These are phyloP conservation scores for Drosophila teissieri DNA, from an alignment of 1,140 invertebrate species.

Conservation along the genomic window DNA sequence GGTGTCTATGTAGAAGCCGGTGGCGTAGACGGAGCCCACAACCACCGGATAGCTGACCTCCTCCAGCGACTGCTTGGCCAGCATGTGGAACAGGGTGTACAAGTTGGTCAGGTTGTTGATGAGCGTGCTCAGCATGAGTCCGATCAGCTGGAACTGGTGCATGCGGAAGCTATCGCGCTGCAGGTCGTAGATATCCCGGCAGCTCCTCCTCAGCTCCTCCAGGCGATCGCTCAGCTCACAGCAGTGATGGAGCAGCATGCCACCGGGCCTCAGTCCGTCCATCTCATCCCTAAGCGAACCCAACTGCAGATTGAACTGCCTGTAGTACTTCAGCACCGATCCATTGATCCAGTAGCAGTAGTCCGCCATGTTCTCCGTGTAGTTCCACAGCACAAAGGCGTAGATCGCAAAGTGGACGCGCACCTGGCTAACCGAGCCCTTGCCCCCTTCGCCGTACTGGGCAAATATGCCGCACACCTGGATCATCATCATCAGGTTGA, in stretches of 20 bases:
- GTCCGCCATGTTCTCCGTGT: conserved; percentile 78
- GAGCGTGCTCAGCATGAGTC: conserved; percentile 67
- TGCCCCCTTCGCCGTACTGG: conserved; percentile 10
- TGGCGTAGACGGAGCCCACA: conserved; percentile 57
- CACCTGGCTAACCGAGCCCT: conserved; percentile 13
- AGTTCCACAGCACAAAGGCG: conserved; percentile 79
- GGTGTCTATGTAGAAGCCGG: conserved; percentile 73
- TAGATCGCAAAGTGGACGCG: conserved; percentile 68
- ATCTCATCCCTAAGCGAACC: conserved; percentile 17
- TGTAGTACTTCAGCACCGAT: conserved; percentile 65
- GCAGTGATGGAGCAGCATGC: conserved; percentile 31
- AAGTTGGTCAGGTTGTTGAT: conserved; percentile 77
- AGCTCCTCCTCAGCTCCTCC: conserved; percentile 34
- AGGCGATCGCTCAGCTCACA: conserved; percentile 58
- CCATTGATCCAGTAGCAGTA: conserved; percentile 73
- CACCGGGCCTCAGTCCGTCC: not conserved
- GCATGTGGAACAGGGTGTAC: conserved; percentile 71
- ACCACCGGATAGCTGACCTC: conserved; percentile 49
- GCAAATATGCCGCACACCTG: conserved; percentile 67
- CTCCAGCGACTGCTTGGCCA: conserved; percentile 55
- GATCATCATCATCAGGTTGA: conserved; percentile 75
- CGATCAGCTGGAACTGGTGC: conserved; percentile 74
- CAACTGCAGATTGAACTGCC: conserved; percentile 56
- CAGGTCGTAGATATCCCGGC: conserved; percentile 53
- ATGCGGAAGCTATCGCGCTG: conserved; percentile 56